Conservation (phyloP, 2,888 invertebrate genomes). For the Thumatha senex region DNA sequence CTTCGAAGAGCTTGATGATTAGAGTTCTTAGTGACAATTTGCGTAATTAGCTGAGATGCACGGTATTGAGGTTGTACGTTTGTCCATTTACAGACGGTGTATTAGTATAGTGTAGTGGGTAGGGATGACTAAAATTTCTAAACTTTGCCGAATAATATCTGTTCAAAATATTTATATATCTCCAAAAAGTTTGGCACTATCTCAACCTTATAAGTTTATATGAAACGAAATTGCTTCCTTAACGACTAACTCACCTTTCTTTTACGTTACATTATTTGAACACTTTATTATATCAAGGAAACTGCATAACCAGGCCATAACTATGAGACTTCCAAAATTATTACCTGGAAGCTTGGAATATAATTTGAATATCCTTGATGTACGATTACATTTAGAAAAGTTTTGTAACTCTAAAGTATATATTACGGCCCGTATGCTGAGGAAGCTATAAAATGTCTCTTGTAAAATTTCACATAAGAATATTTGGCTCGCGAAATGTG, state of each 20-base stretch:
- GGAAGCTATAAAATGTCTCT: background rate
- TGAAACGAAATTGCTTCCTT: conserved; percentile 21
- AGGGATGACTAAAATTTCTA: too few relatives aligned
- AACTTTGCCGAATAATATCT: too few relatives aligned
- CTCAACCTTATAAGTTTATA: conserved; percentile 19
- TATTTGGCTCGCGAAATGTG: background rate
- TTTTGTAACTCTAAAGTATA: conserved; percentile 30
- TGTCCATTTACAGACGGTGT: too few relatives aligned
- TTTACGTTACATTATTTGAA: conserved; percentile 36
- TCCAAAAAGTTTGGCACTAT: conserved; percentile 16
- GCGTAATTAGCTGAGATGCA: too few relatives aligned
- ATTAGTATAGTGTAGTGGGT: too few relatives aligned
- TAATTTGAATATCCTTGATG: conserved; percentile 54
- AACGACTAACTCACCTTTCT: conserved; percentile 15
- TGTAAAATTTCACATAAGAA: background rate
- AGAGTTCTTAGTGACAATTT: too few relatives aligned
- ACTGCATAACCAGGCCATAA: conserved; percentile 35
- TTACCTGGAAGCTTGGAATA: conserved; percentile 38
- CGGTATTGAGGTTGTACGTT: too few relatives aligned
- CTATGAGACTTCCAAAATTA: conserved; percentile 44
- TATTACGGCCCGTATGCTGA: conserved; percentile 24
- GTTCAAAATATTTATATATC: background rate
- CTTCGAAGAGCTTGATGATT: too few relatives aligned
- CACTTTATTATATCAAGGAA: conserved; percentile 37
- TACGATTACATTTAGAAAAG: conserved; percentile 33